Conservation (phyloP, 2,113 vertebrate species). For the Nothobranchius kuhntae region DNA sequence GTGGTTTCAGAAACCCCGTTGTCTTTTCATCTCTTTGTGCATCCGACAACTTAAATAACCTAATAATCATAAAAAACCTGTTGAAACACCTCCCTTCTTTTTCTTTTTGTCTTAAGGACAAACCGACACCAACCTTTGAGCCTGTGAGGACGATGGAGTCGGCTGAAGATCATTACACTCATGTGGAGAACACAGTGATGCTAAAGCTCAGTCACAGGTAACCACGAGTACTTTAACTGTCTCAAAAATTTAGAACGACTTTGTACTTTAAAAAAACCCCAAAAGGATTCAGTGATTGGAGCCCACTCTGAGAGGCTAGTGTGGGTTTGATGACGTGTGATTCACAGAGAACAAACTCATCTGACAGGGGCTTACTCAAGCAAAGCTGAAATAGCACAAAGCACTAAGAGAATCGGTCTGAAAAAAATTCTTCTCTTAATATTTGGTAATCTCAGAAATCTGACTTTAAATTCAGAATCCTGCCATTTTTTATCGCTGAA, state of each 20-base stretch:
- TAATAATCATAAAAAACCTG: conserved; percentile 33
- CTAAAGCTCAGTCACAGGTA: conserved; percentile 63
- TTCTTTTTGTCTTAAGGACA: conserved; percentile 43
- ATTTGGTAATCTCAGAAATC: too few species aligned
- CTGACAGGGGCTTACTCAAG: conserved; percentile 54
- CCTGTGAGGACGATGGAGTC: conserved; percentile 43
- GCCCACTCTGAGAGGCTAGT: conserved; percentile 41
- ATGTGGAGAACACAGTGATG: conserved; percentile 64
- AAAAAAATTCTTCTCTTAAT: too few species aligned
- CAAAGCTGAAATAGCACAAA: conserved; percentile 50
- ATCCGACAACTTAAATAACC: conserved; percentile 43
- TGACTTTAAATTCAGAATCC: too few species aligned
- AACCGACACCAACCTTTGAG: conserved; percentile 27
- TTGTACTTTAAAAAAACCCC: neutral
- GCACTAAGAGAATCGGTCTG: neutral
- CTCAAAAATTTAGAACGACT: neutral
- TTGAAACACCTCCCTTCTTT: conserved; percentile 20
- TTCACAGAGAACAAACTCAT: conserved; percentile 51
- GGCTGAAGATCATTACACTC: conserved; percentile 31
- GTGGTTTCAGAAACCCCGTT: conserved; percentile 10
- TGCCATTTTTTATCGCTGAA: too few species aligned
- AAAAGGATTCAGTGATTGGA: neutral
- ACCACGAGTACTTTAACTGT: neutral
- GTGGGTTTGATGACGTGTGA: conserved; percentile 58
- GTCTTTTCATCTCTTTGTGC: conserved; percentile 15